Base-by-base conservation (phyloP, 2,888 invertebrate species). In the Ennomos quercinarius region DNA sequence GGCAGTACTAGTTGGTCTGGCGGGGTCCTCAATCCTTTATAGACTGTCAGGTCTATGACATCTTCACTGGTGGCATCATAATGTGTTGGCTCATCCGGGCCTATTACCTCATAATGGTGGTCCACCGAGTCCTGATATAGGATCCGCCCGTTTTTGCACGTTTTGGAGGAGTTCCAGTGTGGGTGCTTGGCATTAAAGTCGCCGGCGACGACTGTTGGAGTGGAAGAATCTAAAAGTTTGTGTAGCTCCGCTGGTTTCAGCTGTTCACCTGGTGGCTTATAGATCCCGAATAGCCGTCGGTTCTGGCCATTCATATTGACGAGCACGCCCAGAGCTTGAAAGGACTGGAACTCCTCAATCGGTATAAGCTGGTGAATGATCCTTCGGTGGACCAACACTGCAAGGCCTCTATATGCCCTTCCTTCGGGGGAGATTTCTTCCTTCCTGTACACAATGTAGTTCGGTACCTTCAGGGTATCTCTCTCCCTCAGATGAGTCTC, bases 401-500 rank as follows among this genome's bases (percentile, higher is more conserved):
- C 46, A 1, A 46, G 46, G 3, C 46, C 46, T 4, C 49, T 17
- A 10, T 50, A 50, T 4, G 40, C 27, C 10, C 3, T 12, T 8
- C 41, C 37, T 0, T 5, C 10, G 1, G 2, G 9, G 10, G 10
- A 37, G 1, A 10, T 12, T 27, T 57, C 50, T 10, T 51, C 57
- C 13, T 51, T 46, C 10, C 57, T 39, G 44, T 57, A 57, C 12
- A n/a, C 35, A 9, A 10, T 9, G 37, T 51, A 57, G 8, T 51
- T 51, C 0, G 57, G 51, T 2, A 49, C 34, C 2, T 39, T 48
- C 8, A 40, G n/a, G 11, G 3, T 11, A 8, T 35, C 4, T 9
- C 9, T n/a, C 5, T 10, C n/a, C 17, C 17, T 46, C 1, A 56
- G 50, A 3, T 8, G 38, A 1, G 50, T 50, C 41, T 56, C 56